phyloP scores from a whole-genome alignment of 2,113 vertebrate genomes.

The Nycticorax nycticorax region DNA sequence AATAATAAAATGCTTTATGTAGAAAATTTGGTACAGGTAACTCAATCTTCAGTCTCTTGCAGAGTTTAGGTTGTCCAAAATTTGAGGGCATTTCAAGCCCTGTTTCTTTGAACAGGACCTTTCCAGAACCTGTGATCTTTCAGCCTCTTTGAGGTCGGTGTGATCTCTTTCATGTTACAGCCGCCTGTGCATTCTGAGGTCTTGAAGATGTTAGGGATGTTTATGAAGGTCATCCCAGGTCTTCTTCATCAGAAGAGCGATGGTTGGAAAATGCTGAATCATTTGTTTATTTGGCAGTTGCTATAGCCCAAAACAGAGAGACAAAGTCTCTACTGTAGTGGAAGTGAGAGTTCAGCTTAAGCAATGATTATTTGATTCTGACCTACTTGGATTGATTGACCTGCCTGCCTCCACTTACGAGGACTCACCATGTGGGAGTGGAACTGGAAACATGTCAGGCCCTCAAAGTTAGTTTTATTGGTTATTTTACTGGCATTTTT shows the following conservation, averaged over 20 bases:
- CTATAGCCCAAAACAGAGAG: not conserved
- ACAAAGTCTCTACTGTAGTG: not conserved
- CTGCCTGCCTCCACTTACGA: not conserved
- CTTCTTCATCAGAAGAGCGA: not conserved
- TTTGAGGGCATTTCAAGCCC: not conserved
- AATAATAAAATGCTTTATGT: not conserved
- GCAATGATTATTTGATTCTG: not conserved
- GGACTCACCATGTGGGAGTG: not conserved
- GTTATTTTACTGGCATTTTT: not conserved
- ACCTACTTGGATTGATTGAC: not conserved
- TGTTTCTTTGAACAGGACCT: not conserved
- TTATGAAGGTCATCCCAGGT: not conserved
- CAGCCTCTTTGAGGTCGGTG: not conserved
- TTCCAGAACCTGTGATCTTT: not conserved
- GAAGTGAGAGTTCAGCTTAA: not conserved
- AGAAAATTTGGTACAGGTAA: not conserved
- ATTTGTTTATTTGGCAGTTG: not conserved
- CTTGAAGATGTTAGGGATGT: not conserved
- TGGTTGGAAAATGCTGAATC: not conserved
- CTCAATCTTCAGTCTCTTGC: not conserved
- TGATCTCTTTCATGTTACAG: not conserved
- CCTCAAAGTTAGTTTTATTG: not conserved
- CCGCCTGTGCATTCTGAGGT: not conserved
- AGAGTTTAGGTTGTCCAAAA: not conserved
- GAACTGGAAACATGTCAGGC: not conserved